Percentiles rank a stretch among this genome's conserved stretches.
These are phyloP conservation scores for Coluber constrictor DNA, from an alignment of 2,797 vertebrate genomes.

Conservation along the genomic window DNA sequence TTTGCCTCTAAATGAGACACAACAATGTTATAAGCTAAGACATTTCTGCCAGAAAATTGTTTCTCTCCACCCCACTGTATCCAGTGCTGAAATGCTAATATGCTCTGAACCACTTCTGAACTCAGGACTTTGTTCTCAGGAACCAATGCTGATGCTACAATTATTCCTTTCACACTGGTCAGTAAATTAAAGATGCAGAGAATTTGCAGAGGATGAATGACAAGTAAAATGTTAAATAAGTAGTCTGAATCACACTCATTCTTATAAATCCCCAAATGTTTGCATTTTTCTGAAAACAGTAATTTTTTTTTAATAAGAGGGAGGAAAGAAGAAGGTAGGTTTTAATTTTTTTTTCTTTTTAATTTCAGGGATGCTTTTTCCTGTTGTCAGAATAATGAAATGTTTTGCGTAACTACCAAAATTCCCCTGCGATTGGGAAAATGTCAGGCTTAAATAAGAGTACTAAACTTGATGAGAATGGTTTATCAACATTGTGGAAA, in stretches of 20 bases:
- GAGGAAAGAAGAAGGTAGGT: background rate
- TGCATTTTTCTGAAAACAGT: background rate
- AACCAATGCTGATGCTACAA: background rate
- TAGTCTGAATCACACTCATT: background rate
- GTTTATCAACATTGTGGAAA: slow-evolving; percentile 27
- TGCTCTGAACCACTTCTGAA: background rate
- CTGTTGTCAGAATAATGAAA: background rate
- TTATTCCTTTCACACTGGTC: background rate
- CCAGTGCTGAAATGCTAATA: background rate
- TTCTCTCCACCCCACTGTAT: too few species aligned
- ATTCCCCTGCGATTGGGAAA: background rate
- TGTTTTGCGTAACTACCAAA: background rate
- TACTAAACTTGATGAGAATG: background rate
- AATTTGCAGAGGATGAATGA: background rate
- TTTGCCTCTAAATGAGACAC: background rate
- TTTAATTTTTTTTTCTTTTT: background rate
- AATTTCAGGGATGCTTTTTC: background rate
- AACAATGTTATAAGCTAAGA: background rate
- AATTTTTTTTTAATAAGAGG: background rate
- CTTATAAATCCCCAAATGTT: background rate
- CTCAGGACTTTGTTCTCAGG: background rate
- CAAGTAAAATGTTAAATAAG: background rate
- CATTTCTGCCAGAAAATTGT: background rate
- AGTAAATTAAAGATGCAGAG: background rate
- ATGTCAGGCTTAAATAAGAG: background rate